These are phyloP conservation scores for Leptinotarsa peninsularis DNA, from an alignment of 2,888 invertebrate genomes.

Conservation along the genomic window DNA sequence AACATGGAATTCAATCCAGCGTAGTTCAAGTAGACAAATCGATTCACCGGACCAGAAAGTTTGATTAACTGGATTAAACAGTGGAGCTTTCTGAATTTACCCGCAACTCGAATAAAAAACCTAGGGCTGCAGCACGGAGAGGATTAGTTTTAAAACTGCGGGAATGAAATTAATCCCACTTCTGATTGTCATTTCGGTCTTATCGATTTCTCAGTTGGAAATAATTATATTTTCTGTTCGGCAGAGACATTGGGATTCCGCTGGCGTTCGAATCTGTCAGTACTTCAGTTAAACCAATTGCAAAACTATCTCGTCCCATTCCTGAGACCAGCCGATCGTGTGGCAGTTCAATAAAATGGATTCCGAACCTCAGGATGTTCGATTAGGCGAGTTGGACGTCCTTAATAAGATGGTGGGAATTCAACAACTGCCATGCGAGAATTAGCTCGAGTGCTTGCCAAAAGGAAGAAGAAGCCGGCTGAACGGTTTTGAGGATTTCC, in stretches of 20 bases:
- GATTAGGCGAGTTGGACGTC: conserved; percentile 11
- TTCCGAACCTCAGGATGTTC: conserved; percentile 29
- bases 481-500: conserved; percentile 1
- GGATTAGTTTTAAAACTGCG: conserved; percentile 4
- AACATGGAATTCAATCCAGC: not conserved
- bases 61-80: not conserved
- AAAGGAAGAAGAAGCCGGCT: not conserved
- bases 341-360: conserved; percentile 32
- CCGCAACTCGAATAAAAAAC: not conserved
- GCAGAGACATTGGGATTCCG: not conserved
- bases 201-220: conserved; percentile 2
- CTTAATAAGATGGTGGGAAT: conserved; percentile 27
- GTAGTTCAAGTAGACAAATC: not conserved
- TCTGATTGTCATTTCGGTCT: conserved; percentile 5
- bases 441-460: conserved; percentile 11
- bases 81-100: not conserved
- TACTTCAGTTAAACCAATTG: conserved; percentile 14
- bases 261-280: conserved; percentile 1
- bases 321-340: conserved; percentile 15
- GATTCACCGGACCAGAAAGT: not conserved
- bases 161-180: conserved; percentile 1
- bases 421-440: conserved; percentile 24
- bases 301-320: conserved; percentile 19
- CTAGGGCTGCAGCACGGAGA: not conserved
- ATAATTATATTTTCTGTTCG: conserved; percentile 9